These are phyloP conservation scores for Hippasteria phrygiana DNA, from an alignment of 53 echinoderm and acorn worm species.

Conservation along the genomic window DNA sequence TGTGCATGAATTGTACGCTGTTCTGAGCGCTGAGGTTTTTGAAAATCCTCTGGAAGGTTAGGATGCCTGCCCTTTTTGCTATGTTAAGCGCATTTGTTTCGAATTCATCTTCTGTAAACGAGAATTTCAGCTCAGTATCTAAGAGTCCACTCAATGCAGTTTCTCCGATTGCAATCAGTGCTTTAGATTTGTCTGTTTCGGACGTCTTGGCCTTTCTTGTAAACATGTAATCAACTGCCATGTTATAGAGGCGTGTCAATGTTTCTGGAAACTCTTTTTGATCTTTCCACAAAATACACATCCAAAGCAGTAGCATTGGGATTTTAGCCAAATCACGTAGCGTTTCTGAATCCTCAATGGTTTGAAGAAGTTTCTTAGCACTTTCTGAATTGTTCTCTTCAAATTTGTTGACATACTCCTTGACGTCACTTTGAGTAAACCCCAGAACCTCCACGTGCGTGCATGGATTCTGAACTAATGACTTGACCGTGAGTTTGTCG, in stretches of 20 bases:
- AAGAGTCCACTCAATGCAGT: slow-evolving; percentile 36
- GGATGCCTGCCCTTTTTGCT: slow-evolving; percentile 13
- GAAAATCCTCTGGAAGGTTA: slow-evolving; percentile 19
- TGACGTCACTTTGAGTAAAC: slow-evolving; percentile 9
- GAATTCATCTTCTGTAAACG: slow-evolving; percentile 17
- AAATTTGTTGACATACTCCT: slow-evolving; percentile 11
- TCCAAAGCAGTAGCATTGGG: slow-evolving; percentile 39
- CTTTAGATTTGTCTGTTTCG: neutral
- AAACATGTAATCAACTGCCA: slow-evolving; percentile 20
- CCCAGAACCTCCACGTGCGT: slow-evolving; percentile 21
- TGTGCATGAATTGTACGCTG: slow-evolving; percentile 33
- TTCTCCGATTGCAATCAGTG: slow-evolving; percentile 18
- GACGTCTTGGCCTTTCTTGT: slow-evolving; percentile 9
- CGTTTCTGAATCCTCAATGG: neutral
- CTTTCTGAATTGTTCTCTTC: neutral
- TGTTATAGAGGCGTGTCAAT: slow-evolving; percentile 3
- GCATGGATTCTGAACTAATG: slow-evolving; percentile 19
- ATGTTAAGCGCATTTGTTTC: neutral
- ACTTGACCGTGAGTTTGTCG: neutral
- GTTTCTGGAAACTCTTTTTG: slow-evolving; percentile 7
- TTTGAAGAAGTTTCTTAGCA: neutral
- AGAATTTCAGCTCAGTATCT: neutral
- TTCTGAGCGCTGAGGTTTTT: neutral
- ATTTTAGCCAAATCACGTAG: slow-evolving; percentile 27
- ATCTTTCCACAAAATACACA: slow-evolving; percentile 44